Evolutionary conservation across 2,797 vertebrate species (phyloP).

Genomic region (Scyliorhinus canicula): DNA sequence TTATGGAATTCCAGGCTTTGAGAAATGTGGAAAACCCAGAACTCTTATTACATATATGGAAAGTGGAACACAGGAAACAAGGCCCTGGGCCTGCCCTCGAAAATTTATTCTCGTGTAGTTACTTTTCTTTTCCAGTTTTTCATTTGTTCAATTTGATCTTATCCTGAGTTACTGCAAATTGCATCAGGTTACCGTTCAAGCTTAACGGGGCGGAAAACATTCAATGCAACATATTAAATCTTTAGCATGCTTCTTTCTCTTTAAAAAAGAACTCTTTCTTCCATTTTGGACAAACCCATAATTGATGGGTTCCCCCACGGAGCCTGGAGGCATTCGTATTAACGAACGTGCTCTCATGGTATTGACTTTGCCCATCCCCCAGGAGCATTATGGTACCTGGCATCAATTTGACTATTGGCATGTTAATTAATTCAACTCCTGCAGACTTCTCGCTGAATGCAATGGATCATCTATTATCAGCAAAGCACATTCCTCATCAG

Average conservation of each 20-base stretch:
- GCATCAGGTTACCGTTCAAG: neutral
- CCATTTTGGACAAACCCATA: neutral
- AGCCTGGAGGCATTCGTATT: conserved; percentile 19
- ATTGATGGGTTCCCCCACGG: neutral
- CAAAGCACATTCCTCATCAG: neutral
- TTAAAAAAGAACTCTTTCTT: neutral
- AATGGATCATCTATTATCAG: neutral
- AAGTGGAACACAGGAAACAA: neutral
- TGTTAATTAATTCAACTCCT: neutral
- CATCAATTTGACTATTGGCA: neutral
- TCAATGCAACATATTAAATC: neutral
- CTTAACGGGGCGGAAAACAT: neutral
- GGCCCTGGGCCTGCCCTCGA: neutral
- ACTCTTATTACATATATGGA: neutral
- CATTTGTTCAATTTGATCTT: neutral
- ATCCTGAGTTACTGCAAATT: conserved; percentile 8
- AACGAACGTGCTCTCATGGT: neutral
- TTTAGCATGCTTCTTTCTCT: neutral
- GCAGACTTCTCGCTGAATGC: neutral
- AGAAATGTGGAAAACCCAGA: neutral
- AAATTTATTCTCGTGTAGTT: neutral
- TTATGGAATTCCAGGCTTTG: neutral
- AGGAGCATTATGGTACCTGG: neutral
- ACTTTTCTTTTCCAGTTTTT: neutral
- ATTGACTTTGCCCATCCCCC: neutral